Base-by-base conservation (phyloP, 2,113 vertebrate genomes). In the Prolemur simus region DNA sequence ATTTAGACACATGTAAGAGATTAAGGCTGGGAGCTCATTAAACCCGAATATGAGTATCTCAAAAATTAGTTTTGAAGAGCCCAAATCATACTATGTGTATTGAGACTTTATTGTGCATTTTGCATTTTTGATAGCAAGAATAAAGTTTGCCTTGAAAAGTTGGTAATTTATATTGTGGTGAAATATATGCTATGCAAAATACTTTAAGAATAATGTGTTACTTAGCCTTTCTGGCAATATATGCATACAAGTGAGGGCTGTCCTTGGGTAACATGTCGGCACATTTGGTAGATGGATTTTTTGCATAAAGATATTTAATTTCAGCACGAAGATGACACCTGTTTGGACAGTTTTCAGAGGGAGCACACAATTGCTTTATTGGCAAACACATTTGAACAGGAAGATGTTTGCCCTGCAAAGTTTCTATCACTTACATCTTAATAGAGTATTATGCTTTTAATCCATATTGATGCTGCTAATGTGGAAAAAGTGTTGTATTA, bases 391-490 rank as follows among this genome's bases (percentile, higher is more conserved):
- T 76, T 95, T 96, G 0, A 49, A 80, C 89, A 34, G 96, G 58
- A 73, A 49, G 45, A 92, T 87, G 37, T 63, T 95, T 86, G 0
- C 94, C 77, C 34, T 54, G 74, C 23, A 58, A 39, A 88, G 54
- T 87, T 95, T 93, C 90, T 90, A 66, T 63, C 78, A 90, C 92
- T 96, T 45, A 12, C 0, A 4, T 54, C 73, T 8, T 89, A 68
- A 20, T 8, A 89, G 64, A 34, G 69, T 74, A 86, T 37, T 71
- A 0, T 84, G 34, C 47, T 95, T 97, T 88, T 94, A 92, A 90
- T 96, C 42, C 91, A 94, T 89, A 82, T 87, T 60, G 64, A 97
- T 71, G 76, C 32, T 32, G 94, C 25, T 74, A 89, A 95, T 52
- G 6, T 14, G 89, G 87, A 96, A 98, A 96, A 96, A 89, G 11